Evolutionary conservation across 37 sponge, comb jelly and placozoan species (phyloP).

Genomic region (Diacarnus erythraeanus): DNA sequence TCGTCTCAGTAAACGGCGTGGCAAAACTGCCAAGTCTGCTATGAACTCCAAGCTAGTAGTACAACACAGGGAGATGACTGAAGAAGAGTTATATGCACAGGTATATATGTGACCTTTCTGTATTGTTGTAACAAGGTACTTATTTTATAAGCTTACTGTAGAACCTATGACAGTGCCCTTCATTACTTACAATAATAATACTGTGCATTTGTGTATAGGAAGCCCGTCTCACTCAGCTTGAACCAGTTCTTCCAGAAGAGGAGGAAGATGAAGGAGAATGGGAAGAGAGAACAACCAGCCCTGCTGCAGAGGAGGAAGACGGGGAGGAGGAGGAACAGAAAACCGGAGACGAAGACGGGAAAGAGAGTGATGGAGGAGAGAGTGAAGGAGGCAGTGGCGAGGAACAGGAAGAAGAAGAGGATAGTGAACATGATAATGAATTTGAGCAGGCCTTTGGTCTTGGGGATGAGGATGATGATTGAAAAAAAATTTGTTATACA

Average conservation of each 20-base stretch:
- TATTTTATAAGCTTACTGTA: background rate
- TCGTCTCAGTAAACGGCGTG: conserved; percentile 86
- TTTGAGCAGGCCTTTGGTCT: conserved; percentile 69
- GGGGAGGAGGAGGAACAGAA: conserved; percentile 12
- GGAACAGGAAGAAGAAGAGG: conserved; percentile 30
- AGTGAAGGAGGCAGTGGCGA: conserved; percentile 35
- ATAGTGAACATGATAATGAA: conserved; percentile 50
- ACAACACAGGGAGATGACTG: conserved; percentile 83
- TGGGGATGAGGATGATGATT: conserved; percentile 52
- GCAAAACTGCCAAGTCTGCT: conserved; percentile 66
- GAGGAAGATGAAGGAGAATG: conserved; percentile 38
- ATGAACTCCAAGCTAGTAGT: conserved; percentile 87
- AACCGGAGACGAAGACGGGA: conserved; percentile 13
- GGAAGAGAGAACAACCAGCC: conserved; percentile 29
- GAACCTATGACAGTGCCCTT: background rate
- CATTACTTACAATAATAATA: background rate
- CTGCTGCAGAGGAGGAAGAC: conserved; percentile 29
- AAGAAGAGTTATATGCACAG: conserved; percentile 82
- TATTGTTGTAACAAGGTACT: background rate
- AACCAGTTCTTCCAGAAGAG: conserved; percentile 63
- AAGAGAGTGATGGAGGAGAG: conserved; percentile 14
- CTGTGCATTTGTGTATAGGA: conserved; percentile 38
- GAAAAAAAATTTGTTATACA: no score
- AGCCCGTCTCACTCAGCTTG: conserved; percentile 66
- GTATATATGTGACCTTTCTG: conserved; percentile 18